Evolutionary conservation across 2,888 invertebrate genomes (phyloP), one percentile per base, ranked within the genome.

Genomic region (Petrolisthes manimaculis): DNA sequence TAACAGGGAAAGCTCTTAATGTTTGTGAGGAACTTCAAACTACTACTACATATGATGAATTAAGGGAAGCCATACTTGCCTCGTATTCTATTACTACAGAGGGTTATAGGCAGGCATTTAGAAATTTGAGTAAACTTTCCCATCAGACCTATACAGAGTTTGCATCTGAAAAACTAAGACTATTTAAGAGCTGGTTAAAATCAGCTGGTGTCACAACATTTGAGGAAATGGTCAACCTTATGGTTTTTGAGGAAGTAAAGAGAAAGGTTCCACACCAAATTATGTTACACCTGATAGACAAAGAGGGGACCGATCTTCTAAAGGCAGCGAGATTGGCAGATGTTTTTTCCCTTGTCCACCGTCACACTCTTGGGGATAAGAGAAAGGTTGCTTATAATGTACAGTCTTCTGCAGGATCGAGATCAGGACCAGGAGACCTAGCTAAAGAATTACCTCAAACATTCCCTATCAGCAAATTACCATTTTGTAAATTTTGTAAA

Each of bases 271-370:
- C 69, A 71, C 54, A 24, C 14, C 24, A 71, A 21, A 74, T 74
- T 54, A 74, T 75, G 83, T n/a, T 74, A 24, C 75, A 74, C 55
- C 51, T 83, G 53, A 75, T 55, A 3, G 83, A 74, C 55, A 74
- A 55, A 8, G 55, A 83, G 8, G 53, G n/a, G 21, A 74, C 54
- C 12, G 83, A 83, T 21, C 24, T 83, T 18, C 5, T 83, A 5
- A 74, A 83, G 51, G 83, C 83, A 55, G 83, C 74, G 9, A 53
- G 74, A 6, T 21, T 74, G 4, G 83, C 74, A 12, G 83, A 74
- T 74, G 75, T 74, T 24, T 74, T 74, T 21, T 74, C 74, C 71
- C 75, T 83, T 0, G 53, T 83, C 75, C 83, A 83, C 24, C 80
- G 12, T n/a, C 14, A 14, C 8, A n/a, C 56, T 37, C 56, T 61